A percentile compares a stretch with the other conserved stretches of the same genome.
phyloP scores from a whole-genome alignment of 35 echinoderm and acorn worm genomes.

The Ophiothrix spiculata region DNA sequence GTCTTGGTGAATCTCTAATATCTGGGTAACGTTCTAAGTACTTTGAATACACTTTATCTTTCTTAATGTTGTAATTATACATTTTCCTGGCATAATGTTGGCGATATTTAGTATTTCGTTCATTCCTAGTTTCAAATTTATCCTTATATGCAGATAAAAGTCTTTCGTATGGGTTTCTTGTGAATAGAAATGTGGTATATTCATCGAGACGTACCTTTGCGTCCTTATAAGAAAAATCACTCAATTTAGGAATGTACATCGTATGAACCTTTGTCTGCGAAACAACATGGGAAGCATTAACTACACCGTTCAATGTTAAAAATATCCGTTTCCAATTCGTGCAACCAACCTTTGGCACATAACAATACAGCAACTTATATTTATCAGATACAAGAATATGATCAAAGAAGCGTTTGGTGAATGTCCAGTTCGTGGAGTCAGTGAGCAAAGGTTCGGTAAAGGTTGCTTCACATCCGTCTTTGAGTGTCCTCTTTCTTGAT shows the following conservation, averaged over 20 bases:
- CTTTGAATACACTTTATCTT: not conserved
- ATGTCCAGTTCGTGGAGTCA: not conserved
- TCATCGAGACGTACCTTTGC: constrained; percentile 6
- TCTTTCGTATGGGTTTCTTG: constrained; percentile 32
- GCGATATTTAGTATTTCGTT: not conserved
- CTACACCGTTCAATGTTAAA: constrained; percentile 21
- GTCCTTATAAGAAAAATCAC: not conserved
- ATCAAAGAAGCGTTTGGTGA: not conserved
- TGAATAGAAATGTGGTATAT: constrained; percentile 43
- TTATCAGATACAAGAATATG: constrained; percentile 40
- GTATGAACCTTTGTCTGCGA: not conserved
- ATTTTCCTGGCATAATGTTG: not conserved
- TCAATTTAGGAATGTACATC: constrained; percentile 7
- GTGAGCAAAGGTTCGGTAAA: not conserved
- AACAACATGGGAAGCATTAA: not conserved
- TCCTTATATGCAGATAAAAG: constrained; percentile 42
- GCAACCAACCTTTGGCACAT: constrained; percentile 41
- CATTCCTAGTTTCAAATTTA: constrained; percentile 27
- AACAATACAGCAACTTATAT: constrained; percentile 39
- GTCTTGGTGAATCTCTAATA: not conserved
- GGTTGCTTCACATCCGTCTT: not conserved
- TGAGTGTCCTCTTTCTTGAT: not conserved
- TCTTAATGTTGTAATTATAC: not conserved
- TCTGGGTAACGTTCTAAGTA: not conserved
- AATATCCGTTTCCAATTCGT: constrained; percentile 58